These are phyloP conservation scores for Helleia helle DNA, from an alignment of 2,888 invertebrate species.

Conservation along the genomic window DNA sequence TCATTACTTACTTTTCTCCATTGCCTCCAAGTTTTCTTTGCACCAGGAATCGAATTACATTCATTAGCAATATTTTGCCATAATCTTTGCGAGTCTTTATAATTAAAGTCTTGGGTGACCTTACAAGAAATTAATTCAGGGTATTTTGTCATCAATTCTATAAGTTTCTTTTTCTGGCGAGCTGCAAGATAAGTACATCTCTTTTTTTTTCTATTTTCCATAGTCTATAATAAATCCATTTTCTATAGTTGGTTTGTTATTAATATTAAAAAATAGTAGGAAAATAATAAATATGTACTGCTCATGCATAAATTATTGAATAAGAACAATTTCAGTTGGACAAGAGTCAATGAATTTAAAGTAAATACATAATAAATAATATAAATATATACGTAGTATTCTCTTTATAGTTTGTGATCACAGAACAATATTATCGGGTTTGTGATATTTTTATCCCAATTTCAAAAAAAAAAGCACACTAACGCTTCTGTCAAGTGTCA, in stretches of 20 bases:
- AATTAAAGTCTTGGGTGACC: slow-evolving; percentile 43
- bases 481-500: too few species aligned
- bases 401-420: too few species aligned
- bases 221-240: slow-evolving; percentile 20
- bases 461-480: too few species aligned
- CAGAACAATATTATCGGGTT: too few species aligned
- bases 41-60: slow-evolving; percentile 53
- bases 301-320: too few species aligned
- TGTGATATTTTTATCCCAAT: too few species aligned
- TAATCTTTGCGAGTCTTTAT: slow-evolving; percentile 45
- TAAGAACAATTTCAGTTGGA: too few species aligned
- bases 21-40: slow-evolving; percentile 58
- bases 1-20: slow-evolving; percentile 49
- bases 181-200: slow-evolving; percentile 43
- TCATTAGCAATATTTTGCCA: slow-evolving; percentile 54
- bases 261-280: too few species aligned
- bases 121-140: slow-evolving; percentile 49
- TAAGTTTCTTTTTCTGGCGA: slow-evolving; percentile 52
- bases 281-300: too few species aligned
- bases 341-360: too few species aligned
- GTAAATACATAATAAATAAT: too few species aligned
- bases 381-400: too few species aligned
- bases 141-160: slow-evolving; percentile 48
- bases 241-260: neutral
- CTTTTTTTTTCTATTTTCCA: slow-evolving; percentile 42